Evolutionary conservation across 2,797 vertebrate species (phyloP), one percentile per base, ranked within the genome.

Genomic region (Psittacula derbiana): DNA sequence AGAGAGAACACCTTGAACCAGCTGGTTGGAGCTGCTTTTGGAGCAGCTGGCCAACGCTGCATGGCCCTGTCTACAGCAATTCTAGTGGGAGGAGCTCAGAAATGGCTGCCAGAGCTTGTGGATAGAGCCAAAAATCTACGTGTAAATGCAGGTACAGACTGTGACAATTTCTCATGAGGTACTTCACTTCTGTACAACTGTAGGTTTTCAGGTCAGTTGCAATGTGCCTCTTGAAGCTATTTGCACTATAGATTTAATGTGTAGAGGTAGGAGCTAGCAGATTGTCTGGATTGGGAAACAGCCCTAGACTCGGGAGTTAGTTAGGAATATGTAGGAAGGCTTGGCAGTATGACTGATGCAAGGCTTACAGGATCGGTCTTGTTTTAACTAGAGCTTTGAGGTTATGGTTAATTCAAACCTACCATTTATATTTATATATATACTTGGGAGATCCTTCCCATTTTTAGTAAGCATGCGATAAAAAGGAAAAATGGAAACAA

Each of bases 1-100:
- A 99, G 99, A 95, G 99, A 99, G 98, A 99, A 99, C 97, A 99
- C 99, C 14, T 97, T 99, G 95, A 99, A 99, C 98, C 99, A 99
- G 97, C 98, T 99, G 79, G 99, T 99, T 89, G 99, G 99, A 30
- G 99, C 99, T 61, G 99, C 99, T 38, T 99, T 99, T 58, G 99
- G 99, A 94, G 99, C 99, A 69, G 99, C 99, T 19, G 99, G 99
- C 65, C 99, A 99, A 87, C 99, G 99, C 80, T 99, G 99, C 95
- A 99, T 99, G 99, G 99, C 99, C 38, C 98, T 99, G 50, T 99
- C 99, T 90, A 99, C 99, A 25, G 99, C 99, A 80, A 96, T 99
- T 96, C 97, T 99, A 50, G 98, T 99, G 66, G 99, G 99, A 50
- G 99, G 99, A 96, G 98, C 99, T 28, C 98, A 97, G 71, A 97